phyloP scores from a whole-genome alignment of 2,797 vertebrate genomes.

The Gymnothorax reevesii region DNA sequence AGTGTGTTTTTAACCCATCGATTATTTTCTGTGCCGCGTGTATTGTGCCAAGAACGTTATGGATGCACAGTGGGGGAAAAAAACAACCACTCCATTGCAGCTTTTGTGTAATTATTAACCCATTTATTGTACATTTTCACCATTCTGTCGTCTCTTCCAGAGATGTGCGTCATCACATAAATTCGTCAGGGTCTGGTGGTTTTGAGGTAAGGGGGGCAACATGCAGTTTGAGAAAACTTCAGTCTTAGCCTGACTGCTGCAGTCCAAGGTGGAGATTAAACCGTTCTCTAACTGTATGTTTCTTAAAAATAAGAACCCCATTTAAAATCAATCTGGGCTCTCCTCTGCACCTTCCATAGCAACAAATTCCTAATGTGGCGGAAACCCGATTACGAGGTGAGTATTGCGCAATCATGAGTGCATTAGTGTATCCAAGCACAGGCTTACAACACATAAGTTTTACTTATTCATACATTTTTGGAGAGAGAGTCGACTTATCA shows the following conservation, averaged over 20 bases:
- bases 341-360: no score
- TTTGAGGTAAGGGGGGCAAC: neutral
- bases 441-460: no score
- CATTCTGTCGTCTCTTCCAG: neutral
- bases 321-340: no score
- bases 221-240: no score
- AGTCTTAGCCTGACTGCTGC: no score
- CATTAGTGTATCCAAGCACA: no score
- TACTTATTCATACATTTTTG: neutral
- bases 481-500: neutral
- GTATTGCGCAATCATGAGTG: no score
- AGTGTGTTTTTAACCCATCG: neutral
- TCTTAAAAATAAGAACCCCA: no score
- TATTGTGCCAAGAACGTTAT: neutral
- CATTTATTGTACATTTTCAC: neutral
- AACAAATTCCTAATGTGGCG: no score
- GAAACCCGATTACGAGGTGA: no score
- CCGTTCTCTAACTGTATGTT: no score
- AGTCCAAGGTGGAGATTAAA: no score
- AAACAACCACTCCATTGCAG: neutral
- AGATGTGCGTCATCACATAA: neutral
- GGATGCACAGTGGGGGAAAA: neutral
- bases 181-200: neutral
- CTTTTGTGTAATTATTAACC: neutral
- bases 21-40: neutral